Evolutionary conservation across 2,888 invertebrate species (phyloP), one percentile per base, ranked within the genome.

Genomic region (Leptopilina myrica): DNA sequence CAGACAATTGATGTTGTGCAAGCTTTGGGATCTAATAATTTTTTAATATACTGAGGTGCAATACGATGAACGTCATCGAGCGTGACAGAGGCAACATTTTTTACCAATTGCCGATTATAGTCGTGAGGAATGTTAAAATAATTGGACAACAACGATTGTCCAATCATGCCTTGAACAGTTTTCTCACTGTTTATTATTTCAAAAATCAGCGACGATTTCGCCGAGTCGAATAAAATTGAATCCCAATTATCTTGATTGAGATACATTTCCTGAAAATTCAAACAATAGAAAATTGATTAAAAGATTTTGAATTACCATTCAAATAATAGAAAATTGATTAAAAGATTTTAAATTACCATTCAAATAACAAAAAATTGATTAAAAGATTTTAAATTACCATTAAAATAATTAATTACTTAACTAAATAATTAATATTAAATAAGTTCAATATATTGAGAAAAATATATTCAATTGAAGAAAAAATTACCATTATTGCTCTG

Each of bases 201-300:
- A 92, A 96, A 98, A 82, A 98, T 95, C n/a, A 97, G 93, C 15
- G 97, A 97, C 89, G 97, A 96, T 88, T 95, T 96, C 0, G 97
- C 97, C 0, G 97, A 96, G 86, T 96, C 96, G 86, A 97, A 94
- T 80, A 97, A 93, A 64, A 95, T 94, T 11, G 93, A 92, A 80
- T 96, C 96, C 94, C 97, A 96, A 77, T 93, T 93, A 49, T 93
- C 93, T 0, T 94, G 93, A 3, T 92, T 90, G 46, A 96, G 89
- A 87, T 95, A 95, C 78, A 93, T 93, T 82, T 94, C 93, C 95
- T 95, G 77, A 64, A 65, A 64, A 75, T 33, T 33, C 33, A 33
- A 5, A 33, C 5, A 33, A 33, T 0, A 5, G 66, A 69, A 64
- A 59, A 20, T 20, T 33, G 15, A 73, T 62, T 14, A 79, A 76